Conservation (phyloP, 1,140 invertebrate genomes). For the Galleria mellonella region DNA sequence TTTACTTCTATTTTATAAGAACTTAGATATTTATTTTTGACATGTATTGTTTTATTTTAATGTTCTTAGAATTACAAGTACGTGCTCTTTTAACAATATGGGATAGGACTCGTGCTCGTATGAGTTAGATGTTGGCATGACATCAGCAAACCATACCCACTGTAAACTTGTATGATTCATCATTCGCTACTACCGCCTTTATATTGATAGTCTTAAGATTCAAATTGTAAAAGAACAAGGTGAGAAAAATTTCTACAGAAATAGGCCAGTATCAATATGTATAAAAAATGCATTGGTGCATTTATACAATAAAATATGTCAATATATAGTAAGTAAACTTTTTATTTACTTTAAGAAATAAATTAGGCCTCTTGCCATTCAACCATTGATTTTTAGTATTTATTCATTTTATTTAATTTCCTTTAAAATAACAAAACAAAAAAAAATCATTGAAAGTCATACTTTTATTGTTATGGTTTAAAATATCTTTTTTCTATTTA, state of each 20-base stretch:
- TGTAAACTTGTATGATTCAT: constrained; percentile 62
- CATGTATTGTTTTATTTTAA: constrained; percentile 23
- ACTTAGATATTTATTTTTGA: constrained; percentile 14
- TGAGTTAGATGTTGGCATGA: constrained; percentile 44
- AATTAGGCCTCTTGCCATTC: too few relatives aligned
- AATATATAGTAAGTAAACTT: too few relatives aligned
- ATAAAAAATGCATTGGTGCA: too few relatives aligned
- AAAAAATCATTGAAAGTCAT: too few relatives aligned
- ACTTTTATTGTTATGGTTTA: too few relatives aligned
- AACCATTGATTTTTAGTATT: too few relatives aligned
- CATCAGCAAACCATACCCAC: constrained; percentile 57
- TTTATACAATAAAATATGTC: too few relatives aligned
- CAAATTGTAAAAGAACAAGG: constrained; percentile 10
- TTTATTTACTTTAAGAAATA: too few relatives aligned
- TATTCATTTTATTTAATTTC: too few relatives aligned
- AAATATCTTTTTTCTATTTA: too few relatives aligned
- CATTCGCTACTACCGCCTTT: constrained; percentile 14
- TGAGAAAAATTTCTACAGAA: constrained; percentile 11
- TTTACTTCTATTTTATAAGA: constrained; percentile 17
- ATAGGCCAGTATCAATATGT: constrained; percentile 8
- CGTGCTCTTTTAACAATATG: constrained; percentile 19
- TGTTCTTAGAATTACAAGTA: constrained; percentile 33
- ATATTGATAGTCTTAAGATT: constrained; percentile 12
- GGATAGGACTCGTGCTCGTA: constrained; percentile 21
- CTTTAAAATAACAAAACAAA: too few relatives aligned